These are phyloP conservation scores for Sebastes itinus DNA, from an alignment of 2,797 vertebrate species.

Conservation along the genomic window DNA sequence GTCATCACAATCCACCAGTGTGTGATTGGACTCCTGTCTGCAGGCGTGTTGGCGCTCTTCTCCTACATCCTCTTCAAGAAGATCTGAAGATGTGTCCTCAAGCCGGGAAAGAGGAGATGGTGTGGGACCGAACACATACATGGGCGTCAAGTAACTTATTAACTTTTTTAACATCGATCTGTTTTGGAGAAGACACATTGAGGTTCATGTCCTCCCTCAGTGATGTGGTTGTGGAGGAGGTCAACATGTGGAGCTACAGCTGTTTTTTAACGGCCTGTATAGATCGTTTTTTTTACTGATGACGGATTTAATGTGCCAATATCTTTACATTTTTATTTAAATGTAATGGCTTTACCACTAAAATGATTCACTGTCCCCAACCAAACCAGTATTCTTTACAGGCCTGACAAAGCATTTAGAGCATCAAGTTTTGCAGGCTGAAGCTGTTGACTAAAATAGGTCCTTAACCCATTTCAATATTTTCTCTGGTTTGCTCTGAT, in stretches of 20 bases:
- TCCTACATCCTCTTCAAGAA: constrained; percentile 83
- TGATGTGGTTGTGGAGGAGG: too few relatives aligned
- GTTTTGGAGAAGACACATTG: too few relatives aligned
- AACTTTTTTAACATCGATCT: too few relatives aligned
- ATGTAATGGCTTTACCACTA: not conserved
- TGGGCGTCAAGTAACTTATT: too few relatives aligned
- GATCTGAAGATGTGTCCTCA: constrained; percentile 58
- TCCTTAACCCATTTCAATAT: not conserved
- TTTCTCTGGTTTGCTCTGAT: constrained; percentile 15
- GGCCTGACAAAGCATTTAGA: not conserved
- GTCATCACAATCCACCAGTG: constrained; percentile 80
- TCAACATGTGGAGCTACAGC: not conserved
- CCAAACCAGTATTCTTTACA: not conserved
- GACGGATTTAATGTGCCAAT: not conserved
- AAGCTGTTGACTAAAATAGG: not conserved
- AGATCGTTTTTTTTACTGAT: not conserved
- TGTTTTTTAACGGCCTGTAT: not conserved
- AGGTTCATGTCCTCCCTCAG: too few relatives aligned
- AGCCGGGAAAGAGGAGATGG: too few relatives aligned
- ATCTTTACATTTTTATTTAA: not conserved
- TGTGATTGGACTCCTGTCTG: constrained; percentile 79
- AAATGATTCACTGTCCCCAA: not conserved
- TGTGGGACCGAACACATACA: too few relatives aligned
- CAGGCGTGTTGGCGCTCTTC: constrained; percentile 75
- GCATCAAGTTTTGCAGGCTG: not conserved